Percentiles rank a stretch among this genome's conserved stretches.
Evolutionary conservation across 2,113 vertebrate genomes (phyloP).

Genomic region (Mixornis gularis): DNA sequence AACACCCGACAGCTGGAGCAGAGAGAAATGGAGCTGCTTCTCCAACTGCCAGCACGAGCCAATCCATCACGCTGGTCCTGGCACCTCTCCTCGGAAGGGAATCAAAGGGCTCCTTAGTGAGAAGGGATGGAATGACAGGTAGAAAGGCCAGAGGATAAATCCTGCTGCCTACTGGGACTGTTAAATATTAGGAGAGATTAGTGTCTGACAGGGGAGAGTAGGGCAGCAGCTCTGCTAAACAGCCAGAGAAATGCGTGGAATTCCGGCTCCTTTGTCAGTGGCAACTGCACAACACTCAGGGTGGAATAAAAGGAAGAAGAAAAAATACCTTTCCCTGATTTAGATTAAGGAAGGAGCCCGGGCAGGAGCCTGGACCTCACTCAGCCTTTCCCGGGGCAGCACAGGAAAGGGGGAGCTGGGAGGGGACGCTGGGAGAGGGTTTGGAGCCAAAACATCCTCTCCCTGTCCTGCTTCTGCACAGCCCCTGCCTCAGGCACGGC

Average conservation of each 20-base stretch:
- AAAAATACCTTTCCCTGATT: conserved; percentile 29
- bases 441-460: background rate
- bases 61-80: conserved; percentile 66
- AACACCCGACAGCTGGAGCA: conserved; percentile 59
- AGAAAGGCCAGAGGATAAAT: conserved; percentile 70
- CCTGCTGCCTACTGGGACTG: conserved; percentile 67
- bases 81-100: conserved; percentile 67
- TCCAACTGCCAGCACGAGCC: conserved; percentile 54
- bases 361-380: background rate
- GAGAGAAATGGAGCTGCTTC: conserved; percentile 49
- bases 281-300: conserved; percentile 23
- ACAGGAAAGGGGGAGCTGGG: background rate
- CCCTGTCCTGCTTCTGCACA: background rate
- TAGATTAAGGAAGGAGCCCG: background rate
- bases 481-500: background rate
- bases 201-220: conserved; percentile 67
- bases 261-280: conserved; percentile 61
- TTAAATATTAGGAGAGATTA: conserved; percentile 74
- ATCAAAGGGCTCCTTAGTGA: conserved; percentile 71
- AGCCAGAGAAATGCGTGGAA: conserved; percentile 63
- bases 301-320: conserved; percentile 23
- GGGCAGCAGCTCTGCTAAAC: conserved; percentile 64
- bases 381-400: background rate
- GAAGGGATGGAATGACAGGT: conserved; percentile 72
- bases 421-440: background rate